phyloP scores from a whole-genome alignment of 2,888 invertebrate genomes.

The Agrochola lychnidis region DNA sequence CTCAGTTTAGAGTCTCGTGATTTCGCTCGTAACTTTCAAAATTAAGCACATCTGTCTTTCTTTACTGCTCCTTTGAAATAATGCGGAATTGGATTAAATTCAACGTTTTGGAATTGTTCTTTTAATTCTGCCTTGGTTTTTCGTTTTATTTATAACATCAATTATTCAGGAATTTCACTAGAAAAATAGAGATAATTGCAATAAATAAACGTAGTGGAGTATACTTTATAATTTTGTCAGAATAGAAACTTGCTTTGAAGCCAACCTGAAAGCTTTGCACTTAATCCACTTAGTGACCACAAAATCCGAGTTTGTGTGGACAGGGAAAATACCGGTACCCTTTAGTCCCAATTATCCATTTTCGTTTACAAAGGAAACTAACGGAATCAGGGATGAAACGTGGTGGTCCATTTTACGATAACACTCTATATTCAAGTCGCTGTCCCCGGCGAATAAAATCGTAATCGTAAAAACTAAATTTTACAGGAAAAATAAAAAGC shows the following conservation, averaged over 20 bases:
- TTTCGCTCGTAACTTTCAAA: constrained; percentile 33
- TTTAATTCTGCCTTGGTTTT: constrained; percentile 5
- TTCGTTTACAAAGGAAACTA: not conserved
- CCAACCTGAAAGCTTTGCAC: constrained; percentile 1
- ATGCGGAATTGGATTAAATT: constrained; percentile 36
- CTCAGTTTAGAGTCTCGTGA: constrained; percentile 11
- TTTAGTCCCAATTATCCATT: not conserved
- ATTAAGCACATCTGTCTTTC: constrained; percentile 48
- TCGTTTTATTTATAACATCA: constrained; percentile 19
- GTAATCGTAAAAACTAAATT: too few relatives aligned
- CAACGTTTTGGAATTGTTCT: constrained; percentile 10
- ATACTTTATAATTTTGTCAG: not conserved
- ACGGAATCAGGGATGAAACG: not conserved
- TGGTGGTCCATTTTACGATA: not conserved
- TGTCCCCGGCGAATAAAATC: too few relatives aligned
- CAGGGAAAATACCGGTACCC: constrained; percentile 3
- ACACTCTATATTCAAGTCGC: too few relatives aligned
- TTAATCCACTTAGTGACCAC: constrained; percentile 9
- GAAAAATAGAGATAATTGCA: not conserved
- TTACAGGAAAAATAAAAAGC: too few relatives aligned
- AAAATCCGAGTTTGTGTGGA: not conserved
- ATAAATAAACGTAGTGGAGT: not conserved
- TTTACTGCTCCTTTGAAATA: constrained; percentile 24
- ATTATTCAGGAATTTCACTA: not conserved
- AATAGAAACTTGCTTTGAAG: not conserved